These are phyloP conservation scores for Enteromius argenteus DNA, from an alignment of 2,797 vertebrate genomes.

Conservation along the genomic window DNA sequence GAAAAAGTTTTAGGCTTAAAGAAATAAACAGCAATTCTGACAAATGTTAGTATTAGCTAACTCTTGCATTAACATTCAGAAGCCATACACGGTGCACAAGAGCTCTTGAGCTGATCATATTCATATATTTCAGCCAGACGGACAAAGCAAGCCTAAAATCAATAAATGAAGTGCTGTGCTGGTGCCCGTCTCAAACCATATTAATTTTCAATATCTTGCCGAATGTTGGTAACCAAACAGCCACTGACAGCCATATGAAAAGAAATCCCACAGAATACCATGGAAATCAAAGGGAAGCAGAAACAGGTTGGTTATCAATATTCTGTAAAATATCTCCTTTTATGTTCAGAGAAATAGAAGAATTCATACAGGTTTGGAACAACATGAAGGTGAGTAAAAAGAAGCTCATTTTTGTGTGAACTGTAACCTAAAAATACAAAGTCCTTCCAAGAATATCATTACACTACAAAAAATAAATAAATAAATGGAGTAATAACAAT, in stretches of 20 bases:
- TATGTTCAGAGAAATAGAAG: background rate
- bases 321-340: background rate
- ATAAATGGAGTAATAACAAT: background rate
- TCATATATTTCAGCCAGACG: background rate
- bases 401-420: background rate
- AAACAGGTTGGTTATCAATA: background rate
- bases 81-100: background rate
- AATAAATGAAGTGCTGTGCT: background rate
- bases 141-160: background rate
- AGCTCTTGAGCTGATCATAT: background rate
- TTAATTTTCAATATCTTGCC: background rate
- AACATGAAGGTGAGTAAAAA: background rate
- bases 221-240: background rate
- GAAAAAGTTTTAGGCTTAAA: background rate
- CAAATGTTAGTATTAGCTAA: background rate
- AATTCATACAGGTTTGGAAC: background rate
- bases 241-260: background rate
- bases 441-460: background rate
- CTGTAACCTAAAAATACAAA: background rate
- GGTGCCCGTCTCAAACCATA: background rate
- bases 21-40: background rate
- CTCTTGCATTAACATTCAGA: background rate
- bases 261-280: rapidly evolving
- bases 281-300: background rate
- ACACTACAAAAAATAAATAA: background rate